A percentile compares a stretch with the other conserved stretches of the same genome.
phyloP scores from a whole-genome alignment of 1,140 invertebrate genomes.

The Mamestra configurata region DNA sequence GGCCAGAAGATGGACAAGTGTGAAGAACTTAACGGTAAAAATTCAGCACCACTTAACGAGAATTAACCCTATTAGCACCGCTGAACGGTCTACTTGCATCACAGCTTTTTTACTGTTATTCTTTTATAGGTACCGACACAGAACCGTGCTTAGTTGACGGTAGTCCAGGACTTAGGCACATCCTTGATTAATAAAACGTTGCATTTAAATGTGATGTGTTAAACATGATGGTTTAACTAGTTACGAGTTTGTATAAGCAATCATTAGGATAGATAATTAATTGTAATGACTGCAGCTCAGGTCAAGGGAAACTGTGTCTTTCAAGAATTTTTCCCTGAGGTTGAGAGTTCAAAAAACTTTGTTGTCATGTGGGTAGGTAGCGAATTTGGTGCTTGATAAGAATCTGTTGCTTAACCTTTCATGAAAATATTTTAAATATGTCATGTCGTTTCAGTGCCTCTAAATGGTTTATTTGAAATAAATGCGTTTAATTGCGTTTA shows the following conservation, averaged over 20 bases:
- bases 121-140: neutral
- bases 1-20: constrained; percentile 94
- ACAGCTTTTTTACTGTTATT: constrained; percentile 18
- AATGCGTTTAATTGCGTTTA: too few relatives aligned
- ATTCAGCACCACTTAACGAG: constrained; percentile 39
- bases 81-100: constrained; percentile 3
- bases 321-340: neutral
- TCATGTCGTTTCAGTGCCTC: too few relatives aligned
- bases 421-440: too few relatives aligned
- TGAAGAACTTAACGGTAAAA: constrained; percentile 92
- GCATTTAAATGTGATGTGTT: constrained; percentile 13
- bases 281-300: neutral
- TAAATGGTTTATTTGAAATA: too few relatives aligned
- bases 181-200: constrained; percentile 8
- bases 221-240: constrained; percentile 6
- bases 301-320: neutral
- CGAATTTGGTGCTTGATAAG: neutral
- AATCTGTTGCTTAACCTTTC: neutral
- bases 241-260: neutral
- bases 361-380: neutral
- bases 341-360: neutral
- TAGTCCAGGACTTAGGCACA: neutral
- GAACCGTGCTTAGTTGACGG: neutral
- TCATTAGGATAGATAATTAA: constrained; percentile 5
- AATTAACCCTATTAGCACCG: constrained; percentile 46